Evolutionary conservation across 2,113 vertebrate genomes (phyloP), one percentile per base, ranked within the genome.

Genomic region (Conger conger): DNA sequence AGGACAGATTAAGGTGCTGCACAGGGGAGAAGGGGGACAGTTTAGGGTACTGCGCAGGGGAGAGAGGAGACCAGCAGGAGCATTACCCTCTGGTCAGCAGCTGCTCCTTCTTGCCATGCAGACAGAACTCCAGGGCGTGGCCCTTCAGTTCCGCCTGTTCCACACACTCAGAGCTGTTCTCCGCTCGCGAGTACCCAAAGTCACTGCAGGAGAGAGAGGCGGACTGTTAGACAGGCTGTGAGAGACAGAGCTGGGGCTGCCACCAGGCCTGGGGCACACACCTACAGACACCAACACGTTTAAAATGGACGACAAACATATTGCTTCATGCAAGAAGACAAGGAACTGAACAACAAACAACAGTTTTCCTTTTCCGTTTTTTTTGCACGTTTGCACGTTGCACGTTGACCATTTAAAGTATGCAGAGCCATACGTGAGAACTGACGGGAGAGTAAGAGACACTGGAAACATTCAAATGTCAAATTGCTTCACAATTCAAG

Each of bases 161-260:
- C 89, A 96, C 91, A 86, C 98, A 99, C 42, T 93, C 92, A 0
- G 96, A 97, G 60, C 96, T 94, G 91, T 97, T 97, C 89, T 97
- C 95, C 0, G 94, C 95, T 2, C 97, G 96, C 92, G 94, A 97
- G 90, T 96, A 99, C 73, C 97, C 98, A 88, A 98, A 99, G 92
- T 99, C 98, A 89, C 98, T 99, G 91, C 30, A 63, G 79, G 53
- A 68, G 30, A 35, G 54, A n/a, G 3, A 33, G 27, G 1, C 5
- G 23, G 13, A 17, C 37, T 13, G 36, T 23, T 8, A 37, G 4
- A 38, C 36, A 27, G 18, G 27, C 57, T 23, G 57, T 63, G 57
- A 11, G 57, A 1, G 7, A 50, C 3, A 63, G 57, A 63, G 57
- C 57, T 63, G 57, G 45, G 45, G 15, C 11, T 13, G 45, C 45